Conservation (phyloP, 1,140 invertebrate genomes). For the Sarcophaga bullata region DNA sequence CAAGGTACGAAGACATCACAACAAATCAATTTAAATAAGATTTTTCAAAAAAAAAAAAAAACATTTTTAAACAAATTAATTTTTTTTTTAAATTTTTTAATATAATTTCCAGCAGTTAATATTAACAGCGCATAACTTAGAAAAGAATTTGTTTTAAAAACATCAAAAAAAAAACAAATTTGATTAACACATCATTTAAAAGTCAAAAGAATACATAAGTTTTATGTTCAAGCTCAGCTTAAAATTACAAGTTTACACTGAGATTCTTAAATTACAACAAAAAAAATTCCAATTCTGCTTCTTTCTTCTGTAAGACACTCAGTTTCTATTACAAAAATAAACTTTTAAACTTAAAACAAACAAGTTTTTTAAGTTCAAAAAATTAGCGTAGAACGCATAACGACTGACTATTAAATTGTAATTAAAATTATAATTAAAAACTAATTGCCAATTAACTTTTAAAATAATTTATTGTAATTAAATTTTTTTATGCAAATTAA, state of each 20-base stretch:
- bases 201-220: no score
- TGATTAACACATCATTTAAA: slow-evolving; percentile 9
- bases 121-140: background rate
- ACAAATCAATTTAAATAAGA: background rate
- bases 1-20: slow-evolving; percentile 15
- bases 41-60: background rate
- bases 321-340: no score
- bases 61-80: background rate
- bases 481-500: background rate
- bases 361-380: no score
- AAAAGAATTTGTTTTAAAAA: background rate
- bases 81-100: background rate
- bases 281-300: no score
- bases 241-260: no score
- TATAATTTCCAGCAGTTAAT: background rate
- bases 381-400: no score
- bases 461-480: background rate
- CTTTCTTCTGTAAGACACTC: no score
- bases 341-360: no score
- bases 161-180: background rate
- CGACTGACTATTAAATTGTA: no score
- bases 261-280: no score
- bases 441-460: background rate
- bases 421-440: background rate
- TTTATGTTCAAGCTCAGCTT: no score